Conservation (phyloP, 1,140 invertebrate species). For the Leptestheria dahalacensis region DNA sequence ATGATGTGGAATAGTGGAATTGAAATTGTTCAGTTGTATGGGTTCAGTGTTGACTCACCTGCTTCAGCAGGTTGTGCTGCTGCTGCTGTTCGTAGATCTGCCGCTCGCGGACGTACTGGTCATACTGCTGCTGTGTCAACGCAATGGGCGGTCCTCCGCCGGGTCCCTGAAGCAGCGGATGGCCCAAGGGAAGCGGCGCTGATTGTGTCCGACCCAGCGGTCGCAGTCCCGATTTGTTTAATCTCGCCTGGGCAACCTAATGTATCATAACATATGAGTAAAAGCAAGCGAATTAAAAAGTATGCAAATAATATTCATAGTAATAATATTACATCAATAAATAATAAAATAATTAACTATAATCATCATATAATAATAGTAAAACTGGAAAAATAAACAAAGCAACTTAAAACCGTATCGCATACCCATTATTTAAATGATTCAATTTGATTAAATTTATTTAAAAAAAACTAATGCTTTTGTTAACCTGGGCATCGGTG, state of each 20-base stretch:
- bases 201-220: conserved; percentile 83
- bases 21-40: no score
- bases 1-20: background rate
- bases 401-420: no score
- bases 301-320: no score
- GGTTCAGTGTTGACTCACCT: conserved; percentile 28
- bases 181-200: conserved; percentile 82
- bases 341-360: no score
- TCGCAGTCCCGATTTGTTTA: conserved; percentile 54
- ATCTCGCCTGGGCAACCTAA: conserved; percentile 50
- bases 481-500: conserved; percentile 40
- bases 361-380: no score
- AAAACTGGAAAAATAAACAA: no score
- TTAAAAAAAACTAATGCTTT: background rate
- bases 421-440: no score
- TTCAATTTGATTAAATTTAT: background rate
- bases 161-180: conserved; percentile 66
- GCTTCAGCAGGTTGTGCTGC: conserved; percentile 52
- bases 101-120: conserved; percentile 42
- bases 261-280: no score
- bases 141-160: conserved; percentile 25
- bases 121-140: conserved; percentile 36
- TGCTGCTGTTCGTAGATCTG: conserved; percentile 41
- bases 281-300: no score
- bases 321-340: no score